Evolutionary conservation across 2,797 vertebrate genomes (phyloP).

Genomic region (Sciaenops ocellatus): DNA sequence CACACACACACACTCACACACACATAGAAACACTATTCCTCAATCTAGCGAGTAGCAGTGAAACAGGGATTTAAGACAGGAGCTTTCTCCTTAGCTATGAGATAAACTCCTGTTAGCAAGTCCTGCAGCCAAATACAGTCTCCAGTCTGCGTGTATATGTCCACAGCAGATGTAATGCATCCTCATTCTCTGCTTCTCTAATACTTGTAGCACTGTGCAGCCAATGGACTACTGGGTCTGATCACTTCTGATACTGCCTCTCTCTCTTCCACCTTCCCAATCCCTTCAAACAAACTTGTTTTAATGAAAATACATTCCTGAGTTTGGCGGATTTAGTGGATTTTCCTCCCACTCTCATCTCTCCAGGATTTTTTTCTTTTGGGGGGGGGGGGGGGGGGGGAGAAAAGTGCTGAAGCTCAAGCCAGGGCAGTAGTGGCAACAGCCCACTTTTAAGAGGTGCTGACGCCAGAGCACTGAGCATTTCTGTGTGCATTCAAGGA

Average conservation of each 20-base stretch:
- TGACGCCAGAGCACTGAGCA: slow-evolving; percentile 73
- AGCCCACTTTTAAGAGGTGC: slow-evolving; percentile 81
- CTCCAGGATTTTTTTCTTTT: slow-evolving; percentile 44
- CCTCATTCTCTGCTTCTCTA: slow-evolving; percentile 45
- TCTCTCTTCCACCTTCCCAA: slow-evolving; percentile 63
- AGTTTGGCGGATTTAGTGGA: slow-evolving; percentile 81
- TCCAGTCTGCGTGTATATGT: slow-evolving; percentile 20
- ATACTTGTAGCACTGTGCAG: slow-evolving; percentile 48
- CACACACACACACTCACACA: slow-evolving; percentile 3
- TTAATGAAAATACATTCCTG: slow-evolving; percentile 85
- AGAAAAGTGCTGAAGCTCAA: slow-evolving; percentile 48
- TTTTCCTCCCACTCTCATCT: slow-evolving; percentile 78
- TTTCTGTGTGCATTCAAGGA: slow-evolving; percentile 80
- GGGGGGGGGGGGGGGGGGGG: not conserved
- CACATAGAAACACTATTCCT: slow-evolving; percentile 30
- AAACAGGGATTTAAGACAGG: slow-evolving; percentile 58
- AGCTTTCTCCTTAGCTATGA: slow-evolving; percentile 38
- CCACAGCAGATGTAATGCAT: slow-evolving; percentile 46
- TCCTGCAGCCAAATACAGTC: slow-evolving; percentile 55
- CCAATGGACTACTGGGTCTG: slow-evolving; percentile 52
- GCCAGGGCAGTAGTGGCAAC: slow-evolving; percentile 57
- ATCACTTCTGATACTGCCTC: slow-evolving; percentile 65
- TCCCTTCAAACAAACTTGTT: slow-evolving; percentile 84
- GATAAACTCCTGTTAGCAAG: slow-evolving; percentile 54
- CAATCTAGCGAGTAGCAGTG: slow-evolving; percentile 22